phyloP scores from a whole-genome alignment of 2,113 vertebrate genomes.

The Oenanthe melanoleuca region DNA sequence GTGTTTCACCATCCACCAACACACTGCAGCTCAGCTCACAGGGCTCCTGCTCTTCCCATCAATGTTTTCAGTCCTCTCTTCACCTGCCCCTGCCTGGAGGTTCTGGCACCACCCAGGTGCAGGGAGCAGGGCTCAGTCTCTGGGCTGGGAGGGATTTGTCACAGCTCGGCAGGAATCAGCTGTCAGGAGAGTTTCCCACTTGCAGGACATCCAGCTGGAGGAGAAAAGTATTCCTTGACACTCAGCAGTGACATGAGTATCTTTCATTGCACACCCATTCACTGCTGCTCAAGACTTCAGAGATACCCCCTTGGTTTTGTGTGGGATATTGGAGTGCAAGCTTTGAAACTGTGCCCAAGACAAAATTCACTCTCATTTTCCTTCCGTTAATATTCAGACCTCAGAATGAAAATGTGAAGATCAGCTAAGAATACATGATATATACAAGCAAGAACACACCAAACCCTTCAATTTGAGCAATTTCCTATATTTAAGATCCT shows the following conservation, averaged over 20 bases:
- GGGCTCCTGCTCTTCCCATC: not conserved
- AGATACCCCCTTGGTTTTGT: not conserved
- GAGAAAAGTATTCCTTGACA: not conserved
- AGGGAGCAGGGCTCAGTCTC: not conserved
- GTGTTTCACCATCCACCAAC: not conserved
- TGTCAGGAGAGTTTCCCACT: not conserved
- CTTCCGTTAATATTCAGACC: not conserved
- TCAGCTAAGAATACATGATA: not conserved
- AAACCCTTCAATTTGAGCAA: not conserved
- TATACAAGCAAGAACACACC: not conserved
- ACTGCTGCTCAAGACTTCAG: not conserved
- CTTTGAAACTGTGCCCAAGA: not conserved
- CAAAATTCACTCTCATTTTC: not conserved
- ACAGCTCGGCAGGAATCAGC: not conserved
- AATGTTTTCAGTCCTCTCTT: not conserved
- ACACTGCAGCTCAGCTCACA: not conserved
- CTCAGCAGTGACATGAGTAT: not conserved
- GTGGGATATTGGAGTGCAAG: not conserved
- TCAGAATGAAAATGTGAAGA: not conserved
- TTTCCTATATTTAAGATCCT: not conserved
- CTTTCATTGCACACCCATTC: not conserved
- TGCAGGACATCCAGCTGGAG: not conserved
- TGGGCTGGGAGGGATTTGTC: accelerated
- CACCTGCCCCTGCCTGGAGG: not conserved
- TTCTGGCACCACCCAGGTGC: not conserved